Evolutionary conservation across 2,888 invertebrate species (phyloP), one percentile per base, ranked within the genome.

Genomic region (Xylota segnis): DNA sequence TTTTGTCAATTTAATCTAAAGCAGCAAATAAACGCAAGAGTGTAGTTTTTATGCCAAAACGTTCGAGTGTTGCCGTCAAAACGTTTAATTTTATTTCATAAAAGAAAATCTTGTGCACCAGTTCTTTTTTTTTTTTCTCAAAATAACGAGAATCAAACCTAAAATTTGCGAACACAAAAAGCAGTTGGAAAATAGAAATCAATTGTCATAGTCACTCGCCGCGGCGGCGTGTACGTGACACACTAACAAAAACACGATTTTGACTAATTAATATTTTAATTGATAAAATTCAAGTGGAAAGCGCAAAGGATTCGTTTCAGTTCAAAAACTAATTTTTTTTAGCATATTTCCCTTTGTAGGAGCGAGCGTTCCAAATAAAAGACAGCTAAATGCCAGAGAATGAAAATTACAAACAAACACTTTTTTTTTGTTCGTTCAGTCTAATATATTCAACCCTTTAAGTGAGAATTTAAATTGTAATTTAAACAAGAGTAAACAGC

Each of bases 381-480:
- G 45, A 23, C 29, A n/a, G n/a, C 40, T 45, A 63, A 47, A 10
- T 23, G 7, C 2, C 0, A n/a, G 29, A 12, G 9, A 54, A n/a
- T 32, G 40, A 9, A 66, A 52, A 40, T 52, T 23, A 18, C 27
- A 50, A 66, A 40, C 52, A 66, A 66, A 14, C 27, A 40, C 4
- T 66, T 66, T 66, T n/a, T 37, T 58, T 37, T 40, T 43, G 5
- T 27, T 23, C 1, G 1, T 23, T 23, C 3, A 23, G 23, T 23
- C 3, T 23, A 23, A 66, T 52, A 37, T 16, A 29, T 29, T 54
- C 40, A 40, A 52, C 37, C 54, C 37, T 29, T 54, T 2, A 27
- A 27, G 52, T 40, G 27, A 12, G 54, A 27, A 27, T 40, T 40
- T 23, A 68, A 54, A 52, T 54, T 68, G 3, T 54, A 12, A 40